phyloP scores from a whole-genome alignment of 37 sponge, comb jelly and placozoan species.

The Cliona cf. orientalis region DNA sequence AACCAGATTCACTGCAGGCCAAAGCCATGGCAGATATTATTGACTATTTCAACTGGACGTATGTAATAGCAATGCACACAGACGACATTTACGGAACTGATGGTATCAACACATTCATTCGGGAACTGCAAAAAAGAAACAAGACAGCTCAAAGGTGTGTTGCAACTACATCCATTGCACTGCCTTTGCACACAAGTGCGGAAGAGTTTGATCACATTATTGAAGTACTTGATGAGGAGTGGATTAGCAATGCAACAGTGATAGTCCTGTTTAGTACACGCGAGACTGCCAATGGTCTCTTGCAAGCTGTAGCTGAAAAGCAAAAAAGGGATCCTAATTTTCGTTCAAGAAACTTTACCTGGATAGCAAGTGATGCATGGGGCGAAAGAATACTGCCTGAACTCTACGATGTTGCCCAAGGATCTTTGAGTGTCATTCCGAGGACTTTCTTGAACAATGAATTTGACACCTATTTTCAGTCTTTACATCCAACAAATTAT shows the following conservation, averaged over 20 bases:
- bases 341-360: too few species aligned
- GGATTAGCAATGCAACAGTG: conserved; percentile 53
- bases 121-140: not conserved
- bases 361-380: conserved; percentile 84
- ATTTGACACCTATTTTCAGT: conserved; percentile 64
- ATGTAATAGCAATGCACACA: conserved; percentile 27
- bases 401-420: conserved; percentile 11
- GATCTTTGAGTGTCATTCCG: conserved; percentile 49
- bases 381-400: conserved; percentile 30
- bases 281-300: conserved; percentile 12
- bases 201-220: conserved; percentile 12
- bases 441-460: not conserved
- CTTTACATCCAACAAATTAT: conserved; percentile 55
- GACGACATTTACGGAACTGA: conserved; percentile 56
- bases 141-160: conserved; percentile 30
- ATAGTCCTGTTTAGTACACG: conserved; percentile 62
- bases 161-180: not conserved
- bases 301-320: conserved; percentile 33
- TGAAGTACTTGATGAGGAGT: not conserved
- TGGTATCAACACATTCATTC: conserved; percentile 43
- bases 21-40: conserved; percentile 68
- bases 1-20: conserved; percentile 79
- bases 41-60: conserved; percentile 63
- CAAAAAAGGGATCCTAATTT: not conserved
- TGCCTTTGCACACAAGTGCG: not conserved